Evolutionary conservation across 2,113 vertebrate genomes (phyloP).

Genomic region (Cheilinus undulatus): DNA sequence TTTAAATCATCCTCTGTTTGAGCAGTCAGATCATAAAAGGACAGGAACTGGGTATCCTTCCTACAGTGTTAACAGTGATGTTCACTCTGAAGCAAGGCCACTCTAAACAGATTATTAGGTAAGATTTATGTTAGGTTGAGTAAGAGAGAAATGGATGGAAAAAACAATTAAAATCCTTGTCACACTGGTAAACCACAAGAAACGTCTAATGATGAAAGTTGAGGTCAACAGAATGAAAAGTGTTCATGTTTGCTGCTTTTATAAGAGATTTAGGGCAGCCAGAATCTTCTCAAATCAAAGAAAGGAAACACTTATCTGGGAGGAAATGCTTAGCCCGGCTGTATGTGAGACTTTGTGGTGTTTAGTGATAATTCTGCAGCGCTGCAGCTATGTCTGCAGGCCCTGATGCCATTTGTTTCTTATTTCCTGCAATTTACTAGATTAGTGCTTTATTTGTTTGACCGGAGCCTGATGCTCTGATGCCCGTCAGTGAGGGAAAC

Average conservation of each 20-base stretch:
- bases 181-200: not conserved
- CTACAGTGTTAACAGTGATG: constrained; percentile 18
- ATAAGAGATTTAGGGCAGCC: not conserved
- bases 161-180: constrained; percentile 16
- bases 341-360: constrained; percentile 36
- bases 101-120: constrained; percentile 15
- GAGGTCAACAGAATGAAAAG: not conserved
- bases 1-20: constrained; percentile 29
- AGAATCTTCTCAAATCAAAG: constrained; percentile 11
- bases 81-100: constrained; percentile 35
- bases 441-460: constrained; percentile 57
- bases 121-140: constrained; percentile 36
- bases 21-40: constrained; percentile 30
- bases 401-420: constrained; percentile 61
- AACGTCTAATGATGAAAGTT: constrained; percentile 34
- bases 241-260: too few species aligned
- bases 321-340: constrained; percentile 56
- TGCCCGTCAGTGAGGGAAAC: constrained; percentile 55
- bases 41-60: not conserved
- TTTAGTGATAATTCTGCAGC: constrained; percentile 47
- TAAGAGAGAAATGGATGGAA: constrained; percentile 9
- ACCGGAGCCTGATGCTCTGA: constrained; percentile 23
- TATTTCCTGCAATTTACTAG: constrained; percentile 61
- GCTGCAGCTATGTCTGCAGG: constrained; percentile 40
- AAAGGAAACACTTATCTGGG: constrained; percentile 56